Conservation (phyloP, 2,113 vertebrate genomes). For the Steatornis caripensis region DNA sequence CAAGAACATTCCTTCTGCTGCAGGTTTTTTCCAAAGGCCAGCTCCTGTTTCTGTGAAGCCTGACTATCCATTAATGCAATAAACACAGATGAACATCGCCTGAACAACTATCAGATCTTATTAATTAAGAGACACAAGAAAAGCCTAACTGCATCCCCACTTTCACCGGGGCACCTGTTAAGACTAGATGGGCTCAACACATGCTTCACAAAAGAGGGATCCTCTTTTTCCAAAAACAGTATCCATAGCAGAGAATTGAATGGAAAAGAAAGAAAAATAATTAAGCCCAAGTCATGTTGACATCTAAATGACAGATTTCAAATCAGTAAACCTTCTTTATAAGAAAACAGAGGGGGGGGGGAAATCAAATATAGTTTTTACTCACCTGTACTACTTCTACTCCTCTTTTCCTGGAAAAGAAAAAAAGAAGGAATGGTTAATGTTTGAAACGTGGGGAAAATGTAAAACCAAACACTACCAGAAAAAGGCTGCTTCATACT, state of each 20-base stretch:
- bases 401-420: conserved; percentile 88
- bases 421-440: conserved; percentile 45
- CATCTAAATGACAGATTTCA: background rate
- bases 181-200: background rate
- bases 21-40: background rate
- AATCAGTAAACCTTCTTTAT: background rate
- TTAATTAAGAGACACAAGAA: background rate
- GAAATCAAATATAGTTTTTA: background rate
- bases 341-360: background rate
- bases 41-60: background rate
- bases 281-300: background rate
- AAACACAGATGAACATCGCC: background rate
- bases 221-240: background rate
- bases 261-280: background rate
- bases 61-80: background rate
- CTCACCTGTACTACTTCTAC: conserved; percentile 97
- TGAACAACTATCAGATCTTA: background rate
- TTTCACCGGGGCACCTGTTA: background rate
- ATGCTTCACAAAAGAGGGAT: background rate
- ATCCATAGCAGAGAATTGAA: background rate
- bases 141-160: background rate
- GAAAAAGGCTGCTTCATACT: background rate
- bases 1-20: background rate
- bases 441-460: background rate
- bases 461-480: background rate